Conservation (phyloP, 1,140 invertebrate species). For the Pemphigus obesinymphae region DNA sequence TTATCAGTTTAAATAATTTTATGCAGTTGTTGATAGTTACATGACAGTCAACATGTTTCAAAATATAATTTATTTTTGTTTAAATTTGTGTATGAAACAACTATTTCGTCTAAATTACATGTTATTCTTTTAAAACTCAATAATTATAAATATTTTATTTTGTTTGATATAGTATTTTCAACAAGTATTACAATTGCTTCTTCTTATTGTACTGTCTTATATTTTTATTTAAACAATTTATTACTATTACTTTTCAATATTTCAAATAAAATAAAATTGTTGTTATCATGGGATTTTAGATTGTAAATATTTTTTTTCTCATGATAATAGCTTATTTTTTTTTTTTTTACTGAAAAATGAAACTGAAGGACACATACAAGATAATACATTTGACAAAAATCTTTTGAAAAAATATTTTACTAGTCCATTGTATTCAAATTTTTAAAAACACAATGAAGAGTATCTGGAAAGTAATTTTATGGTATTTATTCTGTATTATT, state of each 20-base stretch:
- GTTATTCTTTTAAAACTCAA: neutral
- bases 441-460: neutral
- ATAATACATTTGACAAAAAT: neutral
- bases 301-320: neutral
- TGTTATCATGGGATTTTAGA: neutral
- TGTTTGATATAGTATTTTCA: neutral
- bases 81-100: neutral
- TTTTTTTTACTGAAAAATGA: neutral
- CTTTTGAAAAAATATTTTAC: too few species aligned
- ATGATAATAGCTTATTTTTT: neutral
- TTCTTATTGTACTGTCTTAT: neutral
- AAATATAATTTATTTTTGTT: too few species aligned
- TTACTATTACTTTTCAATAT: neutral
- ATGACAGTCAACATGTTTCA: neutral
- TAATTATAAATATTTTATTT: neutral
- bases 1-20: too few species aligned
- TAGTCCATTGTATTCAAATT: neutral
- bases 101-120: neutral
- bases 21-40: too few species aligned
- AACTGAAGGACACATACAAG: too few species aligned
- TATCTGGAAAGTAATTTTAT: neutral
- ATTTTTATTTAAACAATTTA: neutral
- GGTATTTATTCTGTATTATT: neutral
- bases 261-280: neutral
- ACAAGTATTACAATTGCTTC: neutral